These are phyloP conservation scores for Sorex araneus DNA, from an alignment of 2,113 vertebrate species.

Conservation along the genomic window DNA sequence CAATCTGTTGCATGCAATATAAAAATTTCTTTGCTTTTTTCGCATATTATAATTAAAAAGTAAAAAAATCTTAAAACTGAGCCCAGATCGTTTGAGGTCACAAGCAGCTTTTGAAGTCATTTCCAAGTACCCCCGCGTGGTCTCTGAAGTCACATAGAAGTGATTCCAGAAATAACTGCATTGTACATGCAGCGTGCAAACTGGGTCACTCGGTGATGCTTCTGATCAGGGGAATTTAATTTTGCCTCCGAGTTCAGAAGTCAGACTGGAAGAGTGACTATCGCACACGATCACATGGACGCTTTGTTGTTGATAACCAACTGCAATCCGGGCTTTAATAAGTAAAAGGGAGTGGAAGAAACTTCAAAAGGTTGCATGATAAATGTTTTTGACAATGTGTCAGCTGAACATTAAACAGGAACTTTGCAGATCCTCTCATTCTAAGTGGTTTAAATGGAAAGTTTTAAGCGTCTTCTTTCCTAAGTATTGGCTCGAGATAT, in stretches of 20 bases:
- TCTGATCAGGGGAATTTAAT: constrained; percentile 81
- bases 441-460: constrained; percentile 90
- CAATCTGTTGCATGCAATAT: no score
- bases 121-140: not conserved
- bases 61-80: no score
- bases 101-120: not conserved
- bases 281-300: constrained; percentile 79
- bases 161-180: constrained; percentile 72
- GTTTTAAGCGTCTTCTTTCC: constrained; percentile 87
- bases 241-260: constrained; percentile 81
- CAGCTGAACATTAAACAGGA: constrained; percentile 89
- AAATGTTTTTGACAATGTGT: constrained; percentile 90
- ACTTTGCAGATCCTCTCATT: constrained; percentile 89
- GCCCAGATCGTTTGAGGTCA: no score
- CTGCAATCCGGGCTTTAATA: constrained; percentile 88
- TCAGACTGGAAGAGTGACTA: constrained; percentile 82
- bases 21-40: no score
- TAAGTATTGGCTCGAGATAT: constrained; percentile 83
- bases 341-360: constrained; percentile 84
- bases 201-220: constrained; percentile 76
- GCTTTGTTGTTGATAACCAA: constrained; percentile 87
- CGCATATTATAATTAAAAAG: no score
- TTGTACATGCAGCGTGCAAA: constrained; percentile 62
- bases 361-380: constrained; percentile 90
- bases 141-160: not conserved